A percentile compares a stretch with the other conserved stretches of the same genome.
Conservation (phyloP, 2,797 vertebrate species). For the Lutjanus argentimaculatus region DNA sequence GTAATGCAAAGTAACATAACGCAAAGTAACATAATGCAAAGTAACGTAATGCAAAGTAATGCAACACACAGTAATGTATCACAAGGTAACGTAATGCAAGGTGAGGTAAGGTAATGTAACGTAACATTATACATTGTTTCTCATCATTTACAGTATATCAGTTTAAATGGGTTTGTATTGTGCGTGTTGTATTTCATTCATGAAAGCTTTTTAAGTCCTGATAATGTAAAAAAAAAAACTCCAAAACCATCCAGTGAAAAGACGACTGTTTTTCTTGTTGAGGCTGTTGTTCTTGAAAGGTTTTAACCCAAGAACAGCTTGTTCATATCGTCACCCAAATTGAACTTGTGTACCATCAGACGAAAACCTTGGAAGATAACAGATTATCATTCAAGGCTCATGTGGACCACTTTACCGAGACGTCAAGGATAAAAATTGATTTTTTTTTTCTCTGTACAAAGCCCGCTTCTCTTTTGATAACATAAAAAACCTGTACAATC, state of each 20-base stretch:
- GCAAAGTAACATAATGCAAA: no score
- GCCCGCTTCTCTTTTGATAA: constrained; percentile 50
- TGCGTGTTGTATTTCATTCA: not conserved
- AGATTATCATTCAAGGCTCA: constrained; percentile 48
- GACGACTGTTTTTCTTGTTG: constrained; percentile 9
- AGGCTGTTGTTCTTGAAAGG: constrained; percentile 13
- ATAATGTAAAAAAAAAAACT: no score
- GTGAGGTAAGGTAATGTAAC: no score
- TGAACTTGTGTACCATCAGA: constrained; percentile 34
- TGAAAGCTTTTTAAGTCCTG: not conserved
- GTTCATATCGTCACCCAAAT: constrained; percentile 22
- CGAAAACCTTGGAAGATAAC: constrained; percentile 25
- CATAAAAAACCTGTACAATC: constrained; percentile 44
- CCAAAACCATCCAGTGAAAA: not conserved
- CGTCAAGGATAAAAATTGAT: constrained; percentile 35
- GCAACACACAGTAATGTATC: not conserved
- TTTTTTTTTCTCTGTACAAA: constrained; percentile 44
- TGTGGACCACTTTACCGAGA: constrained; percentile 48
- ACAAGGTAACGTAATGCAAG: no score
- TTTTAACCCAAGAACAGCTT: constrained; percentile 28
- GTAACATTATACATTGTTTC: not conserved
- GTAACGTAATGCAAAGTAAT: no score
- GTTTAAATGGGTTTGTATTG: not conserved
- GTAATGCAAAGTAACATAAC: no score
- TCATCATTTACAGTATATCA: not conserved